Base-by-base conservation (phyloP, 2,113 vertebrate genomes). In the Lepisosteus osseus region DNA sequence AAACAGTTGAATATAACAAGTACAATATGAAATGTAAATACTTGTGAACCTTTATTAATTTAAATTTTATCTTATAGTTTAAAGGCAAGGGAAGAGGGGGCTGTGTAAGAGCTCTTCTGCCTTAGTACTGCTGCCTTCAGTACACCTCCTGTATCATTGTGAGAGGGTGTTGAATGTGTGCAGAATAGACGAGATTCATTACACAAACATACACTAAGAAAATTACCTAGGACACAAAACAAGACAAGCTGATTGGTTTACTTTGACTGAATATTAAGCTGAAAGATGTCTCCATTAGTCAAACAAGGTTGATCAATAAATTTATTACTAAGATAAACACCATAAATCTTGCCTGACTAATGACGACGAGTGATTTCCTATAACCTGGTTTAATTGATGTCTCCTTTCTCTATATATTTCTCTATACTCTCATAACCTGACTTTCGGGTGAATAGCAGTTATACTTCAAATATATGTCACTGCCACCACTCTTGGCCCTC, bases 141-240 rank as follows among this genome's bases (percentile, higher is more conserved):
- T 29, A 40, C 65, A 51, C 1, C 17, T 67, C 12, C 6, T 57
- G 15, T 8, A 29, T 14, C 6, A 15, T 14, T 57, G 29, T 51
- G 13, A 67, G 42, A 17, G n/a, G 7, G 11, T 42, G 57, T 45
- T 42, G 72, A 67, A 17, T 9, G 41, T 0, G 5, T 15, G 47
- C 47, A 51, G 47, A 2, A 2, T 51, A 51, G 47, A 9, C 3
- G 7, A 3, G 40, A 72, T 56, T 17, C 14, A 42, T 43, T 51
- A 65, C 41, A 12, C 13, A 12, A 65, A 6, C 14, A 43, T 29
- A 55, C 29, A 54, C 42, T 43, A 13, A 72, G 45, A 51, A 44
- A 63, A 69, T 44, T 69, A 79, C 79, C 77, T 79, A 72, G 77
- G 73, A 83, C 75, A 74, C 83, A 70, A 74, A 76, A 78, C 75